A percentile compares a stretch with the other conserved stretches of the same genome.
Evolutionary conservation across 2,797 vertebrate species (phyloP).

Genomic region (Halcyon leucocephala): DNA sequence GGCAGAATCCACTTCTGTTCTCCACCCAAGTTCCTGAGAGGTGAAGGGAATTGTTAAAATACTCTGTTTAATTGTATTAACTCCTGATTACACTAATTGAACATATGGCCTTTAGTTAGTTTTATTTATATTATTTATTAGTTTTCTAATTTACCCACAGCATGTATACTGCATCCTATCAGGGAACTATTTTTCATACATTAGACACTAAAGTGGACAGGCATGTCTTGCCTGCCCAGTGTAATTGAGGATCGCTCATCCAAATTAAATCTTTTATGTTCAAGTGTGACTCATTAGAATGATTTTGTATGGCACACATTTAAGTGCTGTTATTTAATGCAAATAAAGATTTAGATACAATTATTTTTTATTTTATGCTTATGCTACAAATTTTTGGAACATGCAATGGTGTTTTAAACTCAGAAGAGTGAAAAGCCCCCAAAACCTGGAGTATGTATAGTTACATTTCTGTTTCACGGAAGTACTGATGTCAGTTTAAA

Average conservation of each 20-base stretch:
- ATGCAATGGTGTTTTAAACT: neutral
- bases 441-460: neutral
- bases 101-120: neutral
- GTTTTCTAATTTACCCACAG: neutral
- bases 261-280: neutral
- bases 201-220: neutral
- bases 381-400: neutral
- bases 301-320: neutral
- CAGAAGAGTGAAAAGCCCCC: neutral
- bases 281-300: neutral
- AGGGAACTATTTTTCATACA: neutral
- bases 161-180: neutral
- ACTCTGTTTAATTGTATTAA: neutral
- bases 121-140: no score
- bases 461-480: neutral
- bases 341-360: neutral
- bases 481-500: neutral
- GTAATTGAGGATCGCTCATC: neutral
- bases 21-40: neutral
- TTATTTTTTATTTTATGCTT: neutral
- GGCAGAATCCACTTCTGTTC: neutral
- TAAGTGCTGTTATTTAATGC: neutral
- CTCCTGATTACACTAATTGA: neutral
- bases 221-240: neutral
- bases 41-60: neutral